A percentile compares a stretch with the other conserved stretches of the same genome.
Evolutionary conservation across 2,113 vertebrate species (phyloP).

Genomic region (Halcyon senegalensis): DNA sequence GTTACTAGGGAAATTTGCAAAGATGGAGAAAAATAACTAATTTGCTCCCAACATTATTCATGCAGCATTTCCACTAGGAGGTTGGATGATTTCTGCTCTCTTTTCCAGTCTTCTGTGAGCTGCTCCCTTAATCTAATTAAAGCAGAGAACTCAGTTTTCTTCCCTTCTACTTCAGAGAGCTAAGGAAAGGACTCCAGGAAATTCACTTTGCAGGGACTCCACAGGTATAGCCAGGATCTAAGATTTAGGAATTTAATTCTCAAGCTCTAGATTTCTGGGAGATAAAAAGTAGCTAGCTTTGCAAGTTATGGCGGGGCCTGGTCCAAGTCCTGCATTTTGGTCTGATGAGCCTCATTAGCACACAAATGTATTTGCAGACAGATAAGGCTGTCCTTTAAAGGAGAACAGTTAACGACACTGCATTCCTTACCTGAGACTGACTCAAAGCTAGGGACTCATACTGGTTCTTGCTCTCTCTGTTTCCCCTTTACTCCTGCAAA

Average conservation of each 20-base stretch:
- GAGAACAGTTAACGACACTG: background rate
- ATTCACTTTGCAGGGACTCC: background rate
- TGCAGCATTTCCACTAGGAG: constrained; percentile 5
- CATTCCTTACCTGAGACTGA: background rate
- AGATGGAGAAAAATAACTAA: background rate
- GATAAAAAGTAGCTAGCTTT: background rate
- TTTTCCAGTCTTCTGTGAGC: background rate
- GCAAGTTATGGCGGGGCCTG: background rate
- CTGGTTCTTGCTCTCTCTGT: background rate
- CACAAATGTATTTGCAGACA: background rate
- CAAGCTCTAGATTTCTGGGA: background rate
- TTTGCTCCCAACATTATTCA: background rate
- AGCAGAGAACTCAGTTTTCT: constrained; percentile 29
- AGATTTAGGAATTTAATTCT: background rate
- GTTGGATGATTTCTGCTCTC: background rate
- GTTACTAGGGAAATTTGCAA: constrained; percentile 6
- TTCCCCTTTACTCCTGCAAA: background rate
- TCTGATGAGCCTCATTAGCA: background rate
- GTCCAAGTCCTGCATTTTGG: background rate
- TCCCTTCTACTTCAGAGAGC: background rate
- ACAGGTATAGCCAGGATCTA: background rate
- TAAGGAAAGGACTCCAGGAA: constrained; percentile 19
- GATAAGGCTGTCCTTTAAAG: background rate
- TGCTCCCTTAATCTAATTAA: constrained; percentile 12
- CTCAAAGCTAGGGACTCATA: background rate